Conservation (phyloP, 2,888 invertebrate genomes). For the Octonoba sinensis region DNA sequence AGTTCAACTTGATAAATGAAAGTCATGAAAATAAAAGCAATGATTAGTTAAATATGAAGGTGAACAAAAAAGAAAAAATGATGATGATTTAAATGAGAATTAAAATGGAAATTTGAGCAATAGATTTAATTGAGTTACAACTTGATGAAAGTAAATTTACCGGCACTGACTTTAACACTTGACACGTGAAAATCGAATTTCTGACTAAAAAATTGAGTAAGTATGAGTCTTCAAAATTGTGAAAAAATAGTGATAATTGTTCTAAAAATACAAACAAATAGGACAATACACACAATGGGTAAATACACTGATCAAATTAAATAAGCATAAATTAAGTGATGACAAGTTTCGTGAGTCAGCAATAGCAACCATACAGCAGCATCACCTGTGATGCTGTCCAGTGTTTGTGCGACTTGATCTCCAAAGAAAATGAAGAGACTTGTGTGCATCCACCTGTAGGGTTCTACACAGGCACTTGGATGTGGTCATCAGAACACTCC, state of each 20-base stretch:
- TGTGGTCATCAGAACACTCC: constrained; percentile 40
- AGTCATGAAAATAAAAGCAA: no score
- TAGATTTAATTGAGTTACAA: constrained; percentile 16
- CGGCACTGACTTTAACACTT: background rate
- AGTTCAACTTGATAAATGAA: no score
- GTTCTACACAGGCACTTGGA: constrained; percentile 61
- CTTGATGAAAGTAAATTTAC: constrained; percentile 9
- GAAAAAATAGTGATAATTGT: constrained; percentile 59
- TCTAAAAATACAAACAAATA: constrained; percentile 58
- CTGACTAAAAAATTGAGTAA: constrained; percentile 24
- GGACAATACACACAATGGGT: constrained; percentile 43
- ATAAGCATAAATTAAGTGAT: constrained; percentile 63
- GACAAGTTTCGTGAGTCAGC: constrained; percentile 35
- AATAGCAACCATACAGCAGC: constrained; percentile 40
- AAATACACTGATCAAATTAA: constrained; percentile 54
- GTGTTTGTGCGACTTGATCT: constrained; percentile 62
- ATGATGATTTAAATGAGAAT: no score
- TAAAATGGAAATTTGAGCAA: constrained; percentile 30
- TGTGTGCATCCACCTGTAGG: constrained; percentile 56
- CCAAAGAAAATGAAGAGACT: constrained; percentile 47
- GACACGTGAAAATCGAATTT: background rate
- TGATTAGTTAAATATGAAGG: no score
- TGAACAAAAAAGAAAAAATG: no score
- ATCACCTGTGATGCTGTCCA: constrained; percentile 35
- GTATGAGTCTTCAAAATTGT: constrained; percentile 47